These are phyloP conservation scores for Tenthredo distinguenda DNA, from an alignment of 2,888 invertebrate species.

Conservation along the genomic window DNA sequence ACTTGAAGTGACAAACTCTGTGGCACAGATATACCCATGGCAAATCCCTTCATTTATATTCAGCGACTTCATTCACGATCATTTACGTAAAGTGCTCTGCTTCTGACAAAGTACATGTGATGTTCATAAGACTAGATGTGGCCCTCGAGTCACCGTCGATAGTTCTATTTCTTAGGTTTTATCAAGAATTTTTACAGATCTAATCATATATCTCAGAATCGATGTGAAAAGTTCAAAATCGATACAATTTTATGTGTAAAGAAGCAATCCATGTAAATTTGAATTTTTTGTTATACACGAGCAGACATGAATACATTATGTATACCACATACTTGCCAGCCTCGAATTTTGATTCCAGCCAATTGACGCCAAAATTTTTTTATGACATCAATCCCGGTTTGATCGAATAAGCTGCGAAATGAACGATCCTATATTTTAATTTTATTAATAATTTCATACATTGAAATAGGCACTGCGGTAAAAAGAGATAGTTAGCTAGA, in stretches of 20 bases:
- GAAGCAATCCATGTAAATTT: neutral
- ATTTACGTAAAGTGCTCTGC: slow-evolving; percentile 6
- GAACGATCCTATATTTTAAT: no score
- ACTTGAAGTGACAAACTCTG: neutral
- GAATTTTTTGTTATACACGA: neutral
- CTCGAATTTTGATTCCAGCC: neutral
- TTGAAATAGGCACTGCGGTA: no score
- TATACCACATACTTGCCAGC: no score
- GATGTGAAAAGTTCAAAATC: neutral
- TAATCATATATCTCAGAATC: neutral
- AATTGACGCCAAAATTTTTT: neutral
- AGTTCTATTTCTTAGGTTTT: neutral
- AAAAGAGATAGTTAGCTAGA: no score
- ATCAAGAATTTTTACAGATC: neutral
- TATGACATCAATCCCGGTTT: neutral
- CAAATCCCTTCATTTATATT: neutral
- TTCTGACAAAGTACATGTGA: neutral
- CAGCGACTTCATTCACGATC: neutral
- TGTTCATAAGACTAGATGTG: neutral
- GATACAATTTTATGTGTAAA: neutral
- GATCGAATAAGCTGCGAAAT: no score
- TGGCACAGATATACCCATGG: neutral
- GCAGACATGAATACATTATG: neutral
- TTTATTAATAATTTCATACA: neutral
- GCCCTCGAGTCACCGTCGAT: neutral